phyloP scores from a whole-genome alignment of 2,113 vertebrate species.

The Hemibagrus wyckioides region DNA sequence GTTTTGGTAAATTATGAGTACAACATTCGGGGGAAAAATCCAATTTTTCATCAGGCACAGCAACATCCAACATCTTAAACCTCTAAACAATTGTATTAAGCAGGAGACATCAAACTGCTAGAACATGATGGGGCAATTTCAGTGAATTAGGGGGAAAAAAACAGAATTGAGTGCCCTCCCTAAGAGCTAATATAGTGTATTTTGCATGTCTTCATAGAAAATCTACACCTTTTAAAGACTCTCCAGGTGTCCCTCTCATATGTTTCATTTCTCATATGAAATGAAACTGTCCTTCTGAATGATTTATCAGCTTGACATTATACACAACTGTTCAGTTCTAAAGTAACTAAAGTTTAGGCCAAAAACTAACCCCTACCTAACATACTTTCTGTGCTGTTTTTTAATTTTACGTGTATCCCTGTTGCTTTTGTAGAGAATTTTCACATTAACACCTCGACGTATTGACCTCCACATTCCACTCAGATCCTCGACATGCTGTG shows the following conservation, averaged over 20 bases:
- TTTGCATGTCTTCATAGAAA: background rate
- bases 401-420: background rate
- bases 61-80: background rate
- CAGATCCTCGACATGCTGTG: background rate
- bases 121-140: background rate
- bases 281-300: background rate
- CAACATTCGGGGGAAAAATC: background rate
- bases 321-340: background rate
- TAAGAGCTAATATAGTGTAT: background rate
- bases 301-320: background rate
- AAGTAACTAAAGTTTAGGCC: background rate
- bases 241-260: background rate
- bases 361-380: background rate
- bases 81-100: background rate
- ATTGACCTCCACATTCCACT: background rate
- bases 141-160: background rate
- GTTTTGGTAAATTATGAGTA: background rate
- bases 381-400: background rate
- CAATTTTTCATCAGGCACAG: background rate
- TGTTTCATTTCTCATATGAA: background rate
- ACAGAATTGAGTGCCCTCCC: background rate
- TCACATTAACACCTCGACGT: background rate
- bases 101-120: background rate
- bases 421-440: background rate
- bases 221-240: background rate